phyloP scores from a whole-genome alignment of 2,113 vertebrate genomes.

The Macaca nemestrina region DNA sequence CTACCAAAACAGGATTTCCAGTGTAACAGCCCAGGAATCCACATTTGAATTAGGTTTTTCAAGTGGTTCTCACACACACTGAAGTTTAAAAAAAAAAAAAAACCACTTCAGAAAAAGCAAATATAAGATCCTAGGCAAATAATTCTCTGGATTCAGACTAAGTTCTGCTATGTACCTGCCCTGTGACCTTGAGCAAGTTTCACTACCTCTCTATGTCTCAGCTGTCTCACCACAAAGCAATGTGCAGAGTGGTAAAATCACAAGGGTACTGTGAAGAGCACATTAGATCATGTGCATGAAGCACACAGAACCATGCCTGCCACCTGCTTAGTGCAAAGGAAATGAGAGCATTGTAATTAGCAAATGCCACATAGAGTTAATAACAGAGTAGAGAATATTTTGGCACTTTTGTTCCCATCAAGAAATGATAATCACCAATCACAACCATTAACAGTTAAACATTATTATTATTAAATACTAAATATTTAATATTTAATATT shows the following conservation, averaged over 20 bases:
- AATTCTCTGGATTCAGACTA: background rate
- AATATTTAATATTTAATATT: background rate
- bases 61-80: background rate
- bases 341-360: background rate
- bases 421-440: background rate
- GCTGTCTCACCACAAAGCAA: background rate
- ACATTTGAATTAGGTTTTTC: background rate
- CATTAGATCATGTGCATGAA: background rate
- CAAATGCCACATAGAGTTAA: background rate
- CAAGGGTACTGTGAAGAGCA: background rate
- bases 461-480: conserved; percentile 31
- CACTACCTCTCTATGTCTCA: background rate
- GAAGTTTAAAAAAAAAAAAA: too few relatives aligned
- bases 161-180: background rate
- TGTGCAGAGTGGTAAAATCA: background rate
- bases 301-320: background rate
- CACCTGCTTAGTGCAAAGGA: background rate
- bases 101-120: background rate
- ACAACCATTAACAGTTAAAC: background rate
- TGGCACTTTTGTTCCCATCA: background rate
- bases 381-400: background rate
- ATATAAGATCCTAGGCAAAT: background rate
- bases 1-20: background rate
- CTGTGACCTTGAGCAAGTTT: background rate
- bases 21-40: background rate